Conservation (phyloP, 2,797 vertebrate species). For the Rhinogobio ventralis region DNA sequence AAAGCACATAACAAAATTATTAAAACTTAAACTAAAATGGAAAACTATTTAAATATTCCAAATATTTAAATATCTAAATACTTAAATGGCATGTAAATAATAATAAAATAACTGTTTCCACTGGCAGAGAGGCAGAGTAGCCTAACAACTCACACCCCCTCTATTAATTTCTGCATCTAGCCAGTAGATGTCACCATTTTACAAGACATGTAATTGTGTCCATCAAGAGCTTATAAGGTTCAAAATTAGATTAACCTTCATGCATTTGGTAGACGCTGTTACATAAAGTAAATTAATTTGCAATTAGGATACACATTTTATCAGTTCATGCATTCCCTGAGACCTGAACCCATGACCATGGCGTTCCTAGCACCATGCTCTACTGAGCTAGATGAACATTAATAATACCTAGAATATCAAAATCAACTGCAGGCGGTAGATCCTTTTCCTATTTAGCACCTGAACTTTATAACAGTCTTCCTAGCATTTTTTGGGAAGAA, state of each 20-base stretch:
- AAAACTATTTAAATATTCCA: too few relatives aligned
- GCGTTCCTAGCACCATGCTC: background rate
- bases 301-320: background rate
- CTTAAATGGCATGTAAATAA: too few relatives aligned
- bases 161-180: background rate
- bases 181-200: constrained; percentile 58
- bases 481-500: too few relatives aligned
- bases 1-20: too few relatives aligned
- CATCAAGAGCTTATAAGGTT: background rate
- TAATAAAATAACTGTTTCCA: too few relatives aligned
- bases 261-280: background rate
- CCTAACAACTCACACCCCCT: background rate
- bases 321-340: background rate
- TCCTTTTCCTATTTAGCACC: too few relatives aligned
- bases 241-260: background rate
- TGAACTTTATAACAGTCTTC: too few relatives aligned
- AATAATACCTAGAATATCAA: too few relatives aligned
- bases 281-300: background rate
- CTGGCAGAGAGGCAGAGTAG: background rate
- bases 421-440: too few relatives aligned
- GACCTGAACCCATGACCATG: background rate
- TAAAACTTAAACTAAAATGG: too few relatives aligned
- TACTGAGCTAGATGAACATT: too few relatives aligned
- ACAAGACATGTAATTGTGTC: background rate
- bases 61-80: too few relatives aligned